Conservation (phyloP, 2,113 vertebrate genomes). For the Erinaceus europaeus region DNA sequence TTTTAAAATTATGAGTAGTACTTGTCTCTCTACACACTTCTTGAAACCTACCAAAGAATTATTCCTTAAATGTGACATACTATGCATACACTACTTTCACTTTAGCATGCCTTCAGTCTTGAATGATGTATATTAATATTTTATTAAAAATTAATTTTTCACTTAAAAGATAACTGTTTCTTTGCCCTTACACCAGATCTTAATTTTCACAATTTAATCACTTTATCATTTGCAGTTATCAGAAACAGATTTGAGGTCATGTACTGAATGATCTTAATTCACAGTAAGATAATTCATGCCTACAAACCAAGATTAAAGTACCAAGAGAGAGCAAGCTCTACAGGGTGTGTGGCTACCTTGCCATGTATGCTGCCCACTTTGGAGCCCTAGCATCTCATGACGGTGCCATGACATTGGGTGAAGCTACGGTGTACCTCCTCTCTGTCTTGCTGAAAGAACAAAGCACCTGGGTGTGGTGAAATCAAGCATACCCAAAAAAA, state of each 20-base stretch:
- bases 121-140: neutral
- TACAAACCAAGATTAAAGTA: neutral
- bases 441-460: too few relatives aligned
- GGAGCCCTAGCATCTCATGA: too few relatives aligned
- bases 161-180: neutral
- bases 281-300: neutral
- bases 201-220: slow-evolving; percentile 14
- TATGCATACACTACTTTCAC: neutral
- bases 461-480: too few relatives aligned
- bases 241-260: neutral
- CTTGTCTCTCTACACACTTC: neutral
- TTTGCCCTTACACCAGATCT: neutral
- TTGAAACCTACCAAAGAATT: neutral
- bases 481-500: too few relatives aligned
- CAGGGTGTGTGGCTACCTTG: too few relatives aligned
- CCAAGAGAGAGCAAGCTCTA: too few relatives aligned
- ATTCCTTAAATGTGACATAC: neutral
- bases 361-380: too few relatives aligned
- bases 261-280: neutral
- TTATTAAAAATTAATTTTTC: neutral
- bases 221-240: slow-evolving; percentile 11
- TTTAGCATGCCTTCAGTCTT: neutral
- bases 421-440: too few relatives aligned
- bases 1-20: slow-evolving; percentile 14
- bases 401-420: too few relatives aligned